Conservation (phyloP, 2,113 vertebrate genomes). For the Leptosomus discolor region DNA sequence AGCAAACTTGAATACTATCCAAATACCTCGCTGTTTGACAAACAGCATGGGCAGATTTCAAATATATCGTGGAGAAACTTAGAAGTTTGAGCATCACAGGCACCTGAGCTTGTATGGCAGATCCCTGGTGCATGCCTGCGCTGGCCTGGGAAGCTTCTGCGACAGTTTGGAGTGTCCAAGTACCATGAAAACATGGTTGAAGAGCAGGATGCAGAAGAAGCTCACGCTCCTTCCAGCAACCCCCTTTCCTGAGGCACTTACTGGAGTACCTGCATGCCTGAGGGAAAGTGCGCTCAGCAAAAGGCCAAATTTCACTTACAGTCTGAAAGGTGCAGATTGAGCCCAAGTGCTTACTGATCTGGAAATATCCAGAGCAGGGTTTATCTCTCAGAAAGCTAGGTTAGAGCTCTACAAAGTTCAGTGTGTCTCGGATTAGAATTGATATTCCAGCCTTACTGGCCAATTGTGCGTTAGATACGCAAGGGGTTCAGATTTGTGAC, state of each 20-base stretch:
- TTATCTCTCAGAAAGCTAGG: background rate
- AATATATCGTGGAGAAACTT: background rate
- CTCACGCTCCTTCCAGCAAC: background rate
- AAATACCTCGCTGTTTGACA: background rate
- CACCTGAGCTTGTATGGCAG: fast-evolving
- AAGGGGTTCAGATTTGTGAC: background rate
- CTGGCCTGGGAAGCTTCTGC: background rate
- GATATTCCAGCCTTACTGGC: background rate
- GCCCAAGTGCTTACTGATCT: background rate
- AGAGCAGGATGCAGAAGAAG: background rate
- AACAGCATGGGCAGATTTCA: background rate
- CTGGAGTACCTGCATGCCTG: fast-evolving
- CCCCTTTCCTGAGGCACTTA: background rate
- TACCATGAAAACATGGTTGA: background rate
- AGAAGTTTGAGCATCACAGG: background rate
- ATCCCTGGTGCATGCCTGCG: background rate
- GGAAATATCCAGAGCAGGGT: background rate
- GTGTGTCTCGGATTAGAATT: background rate
- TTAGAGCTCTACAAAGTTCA: background rate
- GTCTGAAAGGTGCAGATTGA: background rate
- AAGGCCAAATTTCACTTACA: background rate
- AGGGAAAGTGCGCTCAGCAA: background rate
- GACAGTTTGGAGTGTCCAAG: background rate
- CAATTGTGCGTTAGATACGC: background rate
- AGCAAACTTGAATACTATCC: background rate